Base-by-base conservation (phyloP, 1,140 invertebrate species). In the Drusus annulatus region DNA sequence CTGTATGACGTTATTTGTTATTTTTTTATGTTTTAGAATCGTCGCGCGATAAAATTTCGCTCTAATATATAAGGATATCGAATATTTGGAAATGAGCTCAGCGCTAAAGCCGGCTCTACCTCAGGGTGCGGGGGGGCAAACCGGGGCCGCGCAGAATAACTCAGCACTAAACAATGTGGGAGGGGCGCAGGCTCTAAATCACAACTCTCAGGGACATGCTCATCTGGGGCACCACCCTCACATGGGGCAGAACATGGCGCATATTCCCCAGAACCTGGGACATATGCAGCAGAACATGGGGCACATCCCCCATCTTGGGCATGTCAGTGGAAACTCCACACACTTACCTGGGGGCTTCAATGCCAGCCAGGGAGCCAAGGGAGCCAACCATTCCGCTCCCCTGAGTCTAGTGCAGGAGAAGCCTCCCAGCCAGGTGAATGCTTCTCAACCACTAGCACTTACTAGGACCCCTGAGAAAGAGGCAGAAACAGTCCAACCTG, bases 101-200 rank as follows among this genome's bases (percentile, higher is more conserved):
- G 88, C 90, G 85, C 85, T 91, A 86, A 91, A 91, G 86, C 90
- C 90, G 83, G 90, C 88, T 82, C 84, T 91, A 82, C 85, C 89
- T 79, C 86, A 89, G 84, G 85, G 89, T 78, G 88, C 87, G 78
- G 87, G 87, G 71, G 88, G 89, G 78, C 88, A 89, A 84, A 85
- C 88, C 69, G 58, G 58, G 13, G 10, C 78, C 28, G 50, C 68
- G 45, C 78, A 79, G 69, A 62, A 65, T 81, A 51, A 81, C 76
- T 50, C 69, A 78, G 28, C 56, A 78, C 71, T 63, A 45, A 76
- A 76, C 50, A 77, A 60, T 52, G 71, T 62, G 25, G 51, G 45
- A 17, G 76, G 79, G 23, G 84, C 84, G 65, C 80, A 84, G 65
- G 79, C 84, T 6, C 86, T 84, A 76, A 85, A 82, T 78, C 80